phyloP scores from a whole-genome alignment of 2,797 vertebrate species.

The Leptodactylus fallax region DNA sequence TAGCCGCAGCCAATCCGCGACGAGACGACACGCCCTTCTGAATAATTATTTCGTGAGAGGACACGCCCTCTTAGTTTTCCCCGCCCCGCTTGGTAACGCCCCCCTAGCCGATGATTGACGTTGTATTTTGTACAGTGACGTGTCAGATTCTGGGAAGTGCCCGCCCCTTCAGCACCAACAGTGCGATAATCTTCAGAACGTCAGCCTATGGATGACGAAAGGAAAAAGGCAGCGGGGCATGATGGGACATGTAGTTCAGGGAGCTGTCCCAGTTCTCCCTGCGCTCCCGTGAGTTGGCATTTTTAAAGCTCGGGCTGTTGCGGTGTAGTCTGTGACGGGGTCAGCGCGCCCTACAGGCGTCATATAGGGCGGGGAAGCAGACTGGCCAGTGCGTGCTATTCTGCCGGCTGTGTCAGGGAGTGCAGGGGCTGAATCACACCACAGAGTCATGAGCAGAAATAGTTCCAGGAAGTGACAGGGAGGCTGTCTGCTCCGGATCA shows the following conservation, averaged over 20 bases:
- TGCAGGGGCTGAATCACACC: neutral
- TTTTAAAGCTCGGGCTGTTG: conserved; percentile 39
- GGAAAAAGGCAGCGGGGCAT: neutral
- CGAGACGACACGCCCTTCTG: conserved; percentile 14
- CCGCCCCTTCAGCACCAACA: neutral
- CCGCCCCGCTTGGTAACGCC: neutral
- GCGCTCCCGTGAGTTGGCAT: conserved; percentile 61
- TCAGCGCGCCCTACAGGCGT: neutral
- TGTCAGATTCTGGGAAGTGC: conserved; percentile 43
- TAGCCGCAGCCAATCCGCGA: conserved; percentile 39
- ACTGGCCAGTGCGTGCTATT: no score
- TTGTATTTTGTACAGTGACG: conserved; percentile 44
- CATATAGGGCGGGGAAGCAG: neutral
- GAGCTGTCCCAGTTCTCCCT: neutral
- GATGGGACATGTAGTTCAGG: conserved; percentile 50
- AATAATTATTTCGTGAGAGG: conserved; percentile 36
- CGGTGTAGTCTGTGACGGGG: neutral
- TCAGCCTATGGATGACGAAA: conserved; percentile 20
- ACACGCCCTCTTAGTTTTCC: neutral
- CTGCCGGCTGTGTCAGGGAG: neutral
- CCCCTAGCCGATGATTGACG: conserved; percentile 24
- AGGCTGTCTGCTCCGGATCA: neutral
- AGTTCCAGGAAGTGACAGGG: neutral
- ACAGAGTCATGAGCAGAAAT: neutral
- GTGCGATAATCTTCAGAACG: neutral